Evolutionary conservation across 1,140 invertebrate genomes (phyloP).

Genomic region (Daktulosphaira vitifoliae): DNA sequence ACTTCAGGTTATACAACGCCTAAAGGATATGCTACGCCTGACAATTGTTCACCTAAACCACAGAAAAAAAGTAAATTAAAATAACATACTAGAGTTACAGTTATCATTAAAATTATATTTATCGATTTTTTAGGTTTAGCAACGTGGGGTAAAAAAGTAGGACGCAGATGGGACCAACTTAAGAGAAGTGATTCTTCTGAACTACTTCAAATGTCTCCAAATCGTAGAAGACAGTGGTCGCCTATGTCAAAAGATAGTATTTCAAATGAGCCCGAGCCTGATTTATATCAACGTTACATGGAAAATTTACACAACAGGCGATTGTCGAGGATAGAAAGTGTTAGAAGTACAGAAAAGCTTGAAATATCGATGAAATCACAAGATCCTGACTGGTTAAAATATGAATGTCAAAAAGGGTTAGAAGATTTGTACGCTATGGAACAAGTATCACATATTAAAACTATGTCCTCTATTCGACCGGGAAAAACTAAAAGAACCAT

Average conservation of each 20-base stretch:
- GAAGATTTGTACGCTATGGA: constrained; percentile 41
- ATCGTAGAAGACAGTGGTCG: constrained; percentile 46
- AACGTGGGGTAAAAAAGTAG: constrained; percentile 57
- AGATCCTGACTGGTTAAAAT: constrained; percentile 40
- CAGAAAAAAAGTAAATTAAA: constrained; percentile 38
- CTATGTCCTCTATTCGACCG: not conserved
- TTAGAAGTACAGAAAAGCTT: constrained; percentile 48
- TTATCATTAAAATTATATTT: not conserved
- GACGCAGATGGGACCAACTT: constrained; percentile 54
- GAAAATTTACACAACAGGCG: constrained; percentile 43
- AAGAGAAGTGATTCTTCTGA: constrained; percentile 53
- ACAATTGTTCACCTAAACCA: constrained; percentile 39
- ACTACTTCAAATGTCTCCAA: constrained; percentile 45
- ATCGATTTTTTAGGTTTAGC: constrained; percentile 46
- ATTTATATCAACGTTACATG: constrained; percentile 16
- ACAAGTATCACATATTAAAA: constrained; percentile 33
- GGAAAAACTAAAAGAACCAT: not conserved
- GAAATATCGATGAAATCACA: constrained; percentile 29
- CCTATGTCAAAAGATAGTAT: constrained; percentile 42
- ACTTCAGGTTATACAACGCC: constrained; percentile 38
- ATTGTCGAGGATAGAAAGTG: constrained; percentile 51
- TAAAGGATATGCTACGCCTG: constrained; percentile 37
- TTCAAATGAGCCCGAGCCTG: constrained; percentile 1
- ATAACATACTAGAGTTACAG: not conserved
- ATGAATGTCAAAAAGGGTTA: constrained; percentile 41